Base-by-base conservation (phyloP, 1,140 invertebrate genomes). In the Heterodera schachtii region DNA sequence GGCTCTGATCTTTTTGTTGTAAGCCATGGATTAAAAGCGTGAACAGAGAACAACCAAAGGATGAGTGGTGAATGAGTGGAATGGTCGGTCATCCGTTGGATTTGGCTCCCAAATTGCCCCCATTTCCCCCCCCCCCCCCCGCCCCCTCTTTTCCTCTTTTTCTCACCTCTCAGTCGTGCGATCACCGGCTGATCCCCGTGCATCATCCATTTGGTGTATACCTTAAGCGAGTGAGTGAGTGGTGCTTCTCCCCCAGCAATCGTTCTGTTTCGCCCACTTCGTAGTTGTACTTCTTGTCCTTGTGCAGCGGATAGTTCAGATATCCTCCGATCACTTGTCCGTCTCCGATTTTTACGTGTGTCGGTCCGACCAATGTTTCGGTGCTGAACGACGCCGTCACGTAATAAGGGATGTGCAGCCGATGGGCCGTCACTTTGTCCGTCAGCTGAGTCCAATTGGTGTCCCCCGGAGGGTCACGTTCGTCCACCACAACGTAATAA, bases 261-360 rank as follows among this genome's bases (percentile, higher is more conserved):
- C 49, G 11, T 52, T 52, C 49, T 8, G 11, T 11, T 52, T 52
- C 49, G 52, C 49, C 21, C 31, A 78, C 77, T 77, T 89, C 89
- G 75, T 90, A 89, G 74, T 90, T 90, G 83, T 90, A 90, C 31
- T 86, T 90, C 46, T 87, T 89, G 43, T 87, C 89, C 78, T 90
- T 90, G 13, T 82, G 81, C 19, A 89, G 75, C 49, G 88, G 88
- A 78, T 89, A 89, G 78, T 89, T 89, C 67, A 89, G 73, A 66
- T 90, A 89, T 21, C 88, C 88, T 19, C 88, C 88, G 66, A 88
- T 87, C 31, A 89, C 88, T n/a, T 71, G 79, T 41, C 88, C 88
- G 73, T 89, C 87, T 52, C 88, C 88, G 46, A 89, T 82, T 31
- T 78, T 66, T 3, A 89, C 84, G 49, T 81, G 88, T 64, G 74